Conservation (phyloP, 2,113 vertebrate genomes). For the Anser cygnoides region DNA sequence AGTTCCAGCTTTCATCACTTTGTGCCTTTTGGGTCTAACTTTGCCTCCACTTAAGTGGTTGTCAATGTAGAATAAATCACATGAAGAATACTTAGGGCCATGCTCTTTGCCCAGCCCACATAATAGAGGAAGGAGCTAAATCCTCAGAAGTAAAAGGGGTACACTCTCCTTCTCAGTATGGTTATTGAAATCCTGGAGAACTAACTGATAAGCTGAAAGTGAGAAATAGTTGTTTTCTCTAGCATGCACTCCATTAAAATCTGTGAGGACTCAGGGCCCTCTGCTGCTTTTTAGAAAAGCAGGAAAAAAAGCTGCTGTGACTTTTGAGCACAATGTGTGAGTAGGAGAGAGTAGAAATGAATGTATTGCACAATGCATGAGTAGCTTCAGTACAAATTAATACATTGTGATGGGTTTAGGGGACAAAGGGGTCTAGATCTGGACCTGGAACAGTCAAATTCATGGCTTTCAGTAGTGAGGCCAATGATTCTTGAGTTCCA, state of each 20-base stretch:
- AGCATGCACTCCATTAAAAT: not conserved
- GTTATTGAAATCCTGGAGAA: not conserved
- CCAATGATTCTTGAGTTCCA: conserved; percentile 42
- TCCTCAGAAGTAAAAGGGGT: conserved; percentile 17
- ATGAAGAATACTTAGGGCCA: conserved; percentile 45
- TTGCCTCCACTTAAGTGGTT: conserved; percentile 62
- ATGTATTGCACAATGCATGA: conserved; percentile 31
- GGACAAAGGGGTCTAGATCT: conserved; percentile 13
- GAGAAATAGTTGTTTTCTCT: not conserved
- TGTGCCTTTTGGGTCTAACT: conserved; percentile 67
- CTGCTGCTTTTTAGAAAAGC: not conserved
- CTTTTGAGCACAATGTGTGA: conserved; percentile 9
- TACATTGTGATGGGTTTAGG: conserved; percentile 12
- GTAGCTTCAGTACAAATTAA: conserved; percentile 27
- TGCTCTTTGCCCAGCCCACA: conserved; percentile 40
- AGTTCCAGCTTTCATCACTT: conserved; percentile 67
- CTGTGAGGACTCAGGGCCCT: not conserved
- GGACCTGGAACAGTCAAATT: conserved; percentile 40
- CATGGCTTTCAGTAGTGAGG: conserved; percentile 9
- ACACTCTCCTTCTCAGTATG: not conserved
- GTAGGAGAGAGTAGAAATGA: conserved; percentile 7
- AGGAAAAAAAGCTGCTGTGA: not conserved
- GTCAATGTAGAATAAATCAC: conserved; percentile 70
- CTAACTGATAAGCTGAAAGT: not conserved
- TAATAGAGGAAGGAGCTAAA: conserved; percentile 28